Conservation (phyloP, 64 coral and sea anemone genomes). For the Pocillopora verrucosa region DNA sequence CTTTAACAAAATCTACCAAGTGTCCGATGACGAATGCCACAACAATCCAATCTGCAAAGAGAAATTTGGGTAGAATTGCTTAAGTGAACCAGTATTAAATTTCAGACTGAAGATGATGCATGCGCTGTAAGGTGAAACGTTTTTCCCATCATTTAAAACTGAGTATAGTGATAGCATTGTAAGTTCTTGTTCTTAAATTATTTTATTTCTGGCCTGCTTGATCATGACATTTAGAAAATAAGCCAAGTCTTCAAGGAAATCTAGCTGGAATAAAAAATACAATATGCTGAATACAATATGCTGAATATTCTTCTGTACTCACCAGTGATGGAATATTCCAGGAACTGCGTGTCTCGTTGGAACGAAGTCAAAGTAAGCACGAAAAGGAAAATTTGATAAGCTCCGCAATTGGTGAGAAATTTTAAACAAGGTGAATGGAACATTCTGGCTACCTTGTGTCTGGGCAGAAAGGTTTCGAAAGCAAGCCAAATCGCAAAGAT, state of each 20-base stretch:
- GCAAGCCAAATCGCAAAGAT: slow-evolving; percentile 2
- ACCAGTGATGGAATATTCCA: not conserved
- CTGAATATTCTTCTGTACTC: not conserved
- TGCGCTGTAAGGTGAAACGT: too few species aligned
- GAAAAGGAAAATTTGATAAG: slow-evolving; percentile 9
- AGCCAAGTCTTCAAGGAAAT: too few species aligned
- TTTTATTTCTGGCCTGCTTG: too few species aligned
- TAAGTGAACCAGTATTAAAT: not conserved
- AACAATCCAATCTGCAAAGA: not conserved
- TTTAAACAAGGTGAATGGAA: slow-evolving; percentile 1
- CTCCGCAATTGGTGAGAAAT: not conserved
- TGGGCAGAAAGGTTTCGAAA: not conserved
- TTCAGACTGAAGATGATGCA: too few species aligned
- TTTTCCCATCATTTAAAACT: too few species aligned
- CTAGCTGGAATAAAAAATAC: too few species aligned
- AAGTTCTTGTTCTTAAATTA: too few species aligned
- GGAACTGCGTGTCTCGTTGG: not conserved
- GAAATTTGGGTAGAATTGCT: not conserved
- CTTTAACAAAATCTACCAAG: not conserved
- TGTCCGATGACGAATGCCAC: not conserved
- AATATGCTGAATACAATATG: not conserved
- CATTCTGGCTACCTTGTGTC: slow-evolving; percentile 21
- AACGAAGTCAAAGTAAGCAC: not conserved
- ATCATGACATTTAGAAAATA: too few species aligned
- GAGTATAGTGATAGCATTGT: too few species aligned